phyloP scores from a whole-genome alignment of 2,888 invertebrate genomes.

The Rapana venosa region DNA sequence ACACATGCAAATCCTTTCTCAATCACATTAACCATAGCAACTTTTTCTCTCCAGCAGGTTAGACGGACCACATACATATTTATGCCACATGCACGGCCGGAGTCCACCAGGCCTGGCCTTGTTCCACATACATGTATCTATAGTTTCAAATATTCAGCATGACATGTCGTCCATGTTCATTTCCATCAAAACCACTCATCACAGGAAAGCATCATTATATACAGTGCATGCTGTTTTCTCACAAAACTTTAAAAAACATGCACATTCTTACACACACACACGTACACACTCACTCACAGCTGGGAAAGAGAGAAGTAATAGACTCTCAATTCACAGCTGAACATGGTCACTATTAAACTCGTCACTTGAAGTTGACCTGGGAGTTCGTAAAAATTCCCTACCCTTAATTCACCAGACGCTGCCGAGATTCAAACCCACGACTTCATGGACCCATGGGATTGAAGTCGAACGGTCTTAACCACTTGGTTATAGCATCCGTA shows the following conservation, averaged over 20 bases:
- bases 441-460: not conserved
- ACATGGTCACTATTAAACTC: too few relatives aligned
- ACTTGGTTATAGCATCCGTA: not conserved
- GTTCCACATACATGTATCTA: not conserved
- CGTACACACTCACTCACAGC: too few relatives aligned
- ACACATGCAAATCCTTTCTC: not conserved
- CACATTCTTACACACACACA: not conserved
- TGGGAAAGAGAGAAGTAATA: too few relatives aligned
- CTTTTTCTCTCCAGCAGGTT: not conserved
- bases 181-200: not conserved
- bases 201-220: conserved; percentile 23
- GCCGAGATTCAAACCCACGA: not conserved
- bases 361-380: too few relatives aligned
- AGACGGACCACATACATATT: not conserved
- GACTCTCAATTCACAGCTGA: too few relatives aligned
- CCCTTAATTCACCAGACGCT: not conserved
- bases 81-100: not conserved
- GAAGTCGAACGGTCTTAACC: not conserved
- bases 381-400: not conserved
- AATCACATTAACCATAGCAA: not conserved
- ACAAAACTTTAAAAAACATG: not conserved
- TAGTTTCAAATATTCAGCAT: not conserved
- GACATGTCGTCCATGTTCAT: not conserved
- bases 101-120: not conserved
- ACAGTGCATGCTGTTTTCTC: not conserved